Base-by-base conservation (phyloP, 2,797 vertebrate species). In the Pseudomugil gertrudae region DNA sequence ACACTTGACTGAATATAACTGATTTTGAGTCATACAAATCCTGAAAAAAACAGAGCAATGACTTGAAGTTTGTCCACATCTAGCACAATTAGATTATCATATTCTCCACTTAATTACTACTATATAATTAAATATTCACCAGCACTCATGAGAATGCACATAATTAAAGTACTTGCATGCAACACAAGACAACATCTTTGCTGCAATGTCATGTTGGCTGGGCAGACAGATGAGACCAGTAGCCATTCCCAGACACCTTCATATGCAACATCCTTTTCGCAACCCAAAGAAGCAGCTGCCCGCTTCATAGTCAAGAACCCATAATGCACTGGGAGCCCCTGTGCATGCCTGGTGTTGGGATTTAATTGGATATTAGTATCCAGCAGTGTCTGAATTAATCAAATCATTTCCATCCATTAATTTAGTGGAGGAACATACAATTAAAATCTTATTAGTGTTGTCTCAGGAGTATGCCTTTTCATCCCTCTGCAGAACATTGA, bases 401-500 rank as follows among this genome's bases (percentile, higher is more conserved):
- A 93, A 93, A 94, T 93, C 90, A 93, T 92, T 91, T 92, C 80
- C 87, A 91, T 92, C 91, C 93, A 94, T 94, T 94, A 92, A 94
- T 94, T 95, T 93, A 92, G 92, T 84, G 87, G 89, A 94, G 93
- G 94, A 94, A 95, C 94, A 94, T 94, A 94, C 94, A 94, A 95
- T 94, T 94, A 95, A 91, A 92, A 79, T 72, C 87, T 92, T 89
- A 93, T 94, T 93, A 94, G 86, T 74, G 80, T 67, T 84, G 92
- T 93, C 92, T 89, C 90, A 92, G 89, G 93, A 92, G 92, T 90
- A 90, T 91, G 92, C 84, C 92, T 94, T 94, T 94, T 94, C 90
- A 91, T 92, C 93, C 92, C 88, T 85, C 85, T 80, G 87, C 88
- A 92, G 94, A 94, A 95, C 94, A 95, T 94, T 95, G 91, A 84